Base-by-base conservation (phyloP, 2,113 vertebrate genomes). In the Egretta garzetta region DNA sequence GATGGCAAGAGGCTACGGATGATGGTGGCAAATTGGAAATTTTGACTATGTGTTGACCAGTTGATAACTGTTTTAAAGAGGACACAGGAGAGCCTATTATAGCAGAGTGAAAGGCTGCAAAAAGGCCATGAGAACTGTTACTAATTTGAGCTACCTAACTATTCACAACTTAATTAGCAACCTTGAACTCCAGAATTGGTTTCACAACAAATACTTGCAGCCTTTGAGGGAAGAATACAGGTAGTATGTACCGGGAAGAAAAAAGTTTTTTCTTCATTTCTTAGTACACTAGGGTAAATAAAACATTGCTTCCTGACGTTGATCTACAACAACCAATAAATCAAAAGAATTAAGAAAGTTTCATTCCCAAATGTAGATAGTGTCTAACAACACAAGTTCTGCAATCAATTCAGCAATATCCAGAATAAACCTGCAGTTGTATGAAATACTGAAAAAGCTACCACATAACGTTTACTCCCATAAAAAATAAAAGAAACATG, bases 161-260 rank as follows among this genome's bases (percentile, higher is more conserved):
- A 5, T 43, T 62, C 9, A 10, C 19, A 24, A 45, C 59, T 41
- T 37, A 62, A n/a, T 52, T 27, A 77, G 8, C 33, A 56, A 8
- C 72, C 62, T 13, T 24, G 53, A 68, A 6, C 10, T 43, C 55
- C 33, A 27, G 26, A 6, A 4, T 15, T 12, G 50, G 28, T 49
- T 80, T 45, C 59, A 19, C 41, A 70, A 12, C 14, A 77, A 47
- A 64, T 14, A 8, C 6, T 20, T 43, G 12, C 7, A 92, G 52
- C 8, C 19, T 88, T 80, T 70, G 52, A 32, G 35, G 59, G 47
- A 21, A 22, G 80, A 73, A 37, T 27, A 47, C 19, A 67, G 5
- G 14, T 2, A 26, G 15, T 9, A 4, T 4, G 4, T 12, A 10
- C 7, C 0, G 1, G 14, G 8, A 59, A 26, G 6, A 12, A 70